phyloP scores from a whole-genome alignment of 2,797 vertebrate species.

The Gambelia wislizenii region DNA sequence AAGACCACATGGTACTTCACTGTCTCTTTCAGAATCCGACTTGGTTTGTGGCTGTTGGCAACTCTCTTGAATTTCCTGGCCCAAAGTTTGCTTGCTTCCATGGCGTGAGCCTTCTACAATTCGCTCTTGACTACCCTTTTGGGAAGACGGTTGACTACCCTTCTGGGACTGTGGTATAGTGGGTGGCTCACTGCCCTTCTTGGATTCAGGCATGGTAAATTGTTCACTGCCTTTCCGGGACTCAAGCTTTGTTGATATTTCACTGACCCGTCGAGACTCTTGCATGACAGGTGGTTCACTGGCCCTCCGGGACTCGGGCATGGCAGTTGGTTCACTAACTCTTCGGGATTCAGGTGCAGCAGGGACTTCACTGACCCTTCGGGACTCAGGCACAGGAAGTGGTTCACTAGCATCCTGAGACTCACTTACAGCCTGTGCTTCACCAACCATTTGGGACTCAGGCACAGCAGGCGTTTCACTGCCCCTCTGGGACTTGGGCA shows the following conservation, averaged over 20 bases:
- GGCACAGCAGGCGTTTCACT: not conserved
- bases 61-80: not conserved
- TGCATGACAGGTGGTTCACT: not conserved
- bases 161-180: not conserved
- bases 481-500: not conserved
- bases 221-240: not conserved
- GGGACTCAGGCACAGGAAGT: not conserved
- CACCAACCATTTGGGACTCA: not conserved
- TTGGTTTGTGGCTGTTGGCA: not conserved
- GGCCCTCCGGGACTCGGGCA: not conserved
- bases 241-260: not conserved
- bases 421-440: accelerated
- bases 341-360: not conserved
- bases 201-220: not conserved
- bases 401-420: not conserved
- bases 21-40: not conserved
- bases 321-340: not conserved
- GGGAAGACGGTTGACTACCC: not conserved
- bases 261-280: not conserved
- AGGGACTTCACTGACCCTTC: not conserved
- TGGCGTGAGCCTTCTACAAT: not conserved
- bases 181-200: not conserved
- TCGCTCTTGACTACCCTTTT: not conserved
- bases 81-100: not conserved
- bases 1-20: not conserved